Evolutionary conservation across 2,797 vertebrate species (phyloP), one percentile per base, ranked within the genome.

Genomic region (Nyctibius grandis): DNA sequence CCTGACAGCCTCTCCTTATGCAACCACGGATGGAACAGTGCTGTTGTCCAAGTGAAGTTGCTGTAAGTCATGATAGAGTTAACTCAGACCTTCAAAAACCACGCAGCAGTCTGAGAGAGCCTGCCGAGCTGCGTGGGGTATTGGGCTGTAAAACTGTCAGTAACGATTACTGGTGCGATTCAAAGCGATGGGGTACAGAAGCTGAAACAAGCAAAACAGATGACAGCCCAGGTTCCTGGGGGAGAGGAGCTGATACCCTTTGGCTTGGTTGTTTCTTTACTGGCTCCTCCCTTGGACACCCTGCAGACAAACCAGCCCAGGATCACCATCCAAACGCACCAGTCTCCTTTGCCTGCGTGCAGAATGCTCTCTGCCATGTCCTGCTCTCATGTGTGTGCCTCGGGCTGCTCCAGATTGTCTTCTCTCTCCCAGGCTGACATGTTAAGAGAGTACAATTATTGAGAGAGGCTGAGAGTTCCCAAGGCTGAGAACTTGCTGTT

Each of bases 61-160:
- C n/a, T 50, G 0, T 16, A 75, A 69, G 34, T 6, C 7, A 1
- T 0, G 67, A 5, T 0, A 8, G 76, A 47, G 76, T 73, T 76
- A 84, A 83, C 19, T 34, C 63, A 42, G 51, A 42, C 31, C 60
- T 59, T 16, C 51, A 8, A 15, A 77, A 16, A 5, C 38, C 77
- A 6, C 48, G 0, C 28, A 59, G 65, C 50, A 3, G 19, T 3
- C 38, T 15, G 36, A 8, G 72, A n/a, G 53, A 60, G 70, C 64
- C 76, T 17, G 26, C 34, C 11, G 85, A 47, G 65, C 59, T 18
- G 31, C 45, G 2, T 0, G 31, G 53, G 51, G 36, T 4, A 8
- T 0, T 1, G 5, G 34, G 76, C 81, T 77, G 54, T 21, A n/a
- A 53, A 68, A 11, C 25, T 14, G 68, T 47, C 40, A 20, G n/a